Evolutionary conservation across 2,888 invertebrate genomes (phyloP), one percentile per base, ranked within the genome.

Genomic region (Achlya flavicornis): DNA sequence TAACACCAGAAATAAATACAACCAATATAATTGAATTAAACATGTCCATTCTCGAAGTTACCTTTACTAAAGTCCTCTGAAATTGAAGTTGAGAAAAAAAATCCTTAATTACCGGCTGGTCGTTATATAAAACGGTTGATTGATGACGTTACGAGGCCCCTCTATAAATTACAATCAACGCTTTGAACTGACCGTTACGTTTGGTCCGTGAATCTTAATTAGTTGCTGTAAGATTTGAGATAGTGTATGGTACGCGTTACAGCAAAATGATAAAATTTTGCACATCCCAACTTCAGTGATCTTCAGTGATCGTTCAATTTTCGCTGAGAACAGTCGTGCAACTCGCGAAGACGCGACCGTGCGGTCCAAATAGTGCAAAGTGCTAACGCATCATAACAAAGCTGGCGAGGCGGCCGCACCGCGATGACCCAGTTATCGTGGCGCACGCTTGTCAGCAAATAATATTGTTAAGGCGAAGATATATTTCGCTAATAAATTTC

Each of bases 101-200:
- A 69, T 69, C 74, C 70, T 71, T 81, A 79, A 82, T 83, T 81
- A 80, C 75, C 64, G 66, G 19, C 46, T 66, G 72, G 66, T 64
- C 73, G 74, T 78, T 81, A 72, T 74, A 76, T 75, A 80, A 79
- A 85, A 76, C 79, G 80, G 74, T 79, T 83, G 84, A 84, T 81
- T 80, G 78, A 85, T 84, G 81, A 75, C 67, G 69, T 69, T 66
- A 57, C 70, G 69, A 53, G 67, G 64, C 70, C 41, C 75, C 73
- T 75, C 81, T 77, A 86, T 86, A 80, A 80, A 83, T 86, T 79
- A 83, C 79, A 82, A 83, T 83, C 77, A 79, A 72, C 68, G 76
- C 63, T 63, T 68, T 67, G 73, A 74, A 74, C 64, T 65, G 65
- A 63, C 66, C 68, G 64, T 62, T n/a, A 46, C 61, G 43, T 38